Conservation (phyloP, 2,113 vertebrate genomes). For the Noturus placidus region DNA sequence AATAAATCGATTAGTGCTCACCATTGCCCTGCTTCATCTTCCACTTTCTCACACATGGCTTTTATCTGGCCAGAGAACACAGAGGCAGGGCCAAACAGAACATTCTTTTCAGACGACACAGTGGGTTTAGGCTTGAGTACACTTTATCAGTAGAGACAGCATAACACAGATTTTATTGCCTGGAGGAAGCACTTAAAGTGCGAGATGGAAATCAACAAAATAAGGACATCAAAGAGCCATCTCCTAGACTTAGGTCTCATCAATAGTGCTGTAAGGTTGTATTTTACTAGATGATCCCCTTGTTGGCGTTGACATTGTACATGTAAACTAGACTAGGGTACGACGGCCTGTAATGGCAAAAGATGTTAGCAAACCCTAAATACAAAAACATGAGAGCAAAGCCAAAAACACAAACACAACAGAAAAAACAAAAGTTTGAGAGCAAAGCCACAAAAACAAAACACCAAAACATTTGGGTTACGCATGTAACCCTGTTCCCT, state of each 20-base stretch:
- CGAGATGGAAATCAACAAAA: constrained; percentile 42
- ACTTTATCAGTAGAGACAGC: constrained; percentile 36
- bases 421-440: too few relatives aligned
- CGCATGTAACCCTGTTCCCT: too few relatives aligned
- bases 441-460: too few relatives aligned
- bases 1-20: constrained; percentile 35
- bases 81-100: not conserved
- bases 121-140: constrained; percentile 24
- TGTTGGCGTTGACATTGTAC: constrained; percentile 25
- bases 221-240: constrained; percentile 40
- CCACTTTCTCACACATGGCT: constrained; percentile 40
- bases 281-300: constrained; percentile 25
- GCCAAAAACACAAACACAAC: not conserved
- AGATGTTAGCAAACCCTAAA: not conserved
- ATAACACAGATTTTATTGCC: constrained; percentile 25
- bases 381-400: not conserved
- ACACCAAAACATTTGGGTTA: too few relatives aligned
- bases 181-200: constrained; percentile 37
- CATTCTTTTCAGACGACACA: constrained; percentile 21
- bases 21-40: constrained; percentile 3
- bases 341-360: not conserved
- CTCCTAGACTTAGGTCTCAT: not conserved
- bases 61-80: constrained; percentile 9
- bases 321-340: constrained; percentile 23
- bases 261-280: constrained; percentile 26